phyloP scores from a whole-genome alignment of 2,113 vertebrate species.

The Lasiurus cinereus region DNA sequence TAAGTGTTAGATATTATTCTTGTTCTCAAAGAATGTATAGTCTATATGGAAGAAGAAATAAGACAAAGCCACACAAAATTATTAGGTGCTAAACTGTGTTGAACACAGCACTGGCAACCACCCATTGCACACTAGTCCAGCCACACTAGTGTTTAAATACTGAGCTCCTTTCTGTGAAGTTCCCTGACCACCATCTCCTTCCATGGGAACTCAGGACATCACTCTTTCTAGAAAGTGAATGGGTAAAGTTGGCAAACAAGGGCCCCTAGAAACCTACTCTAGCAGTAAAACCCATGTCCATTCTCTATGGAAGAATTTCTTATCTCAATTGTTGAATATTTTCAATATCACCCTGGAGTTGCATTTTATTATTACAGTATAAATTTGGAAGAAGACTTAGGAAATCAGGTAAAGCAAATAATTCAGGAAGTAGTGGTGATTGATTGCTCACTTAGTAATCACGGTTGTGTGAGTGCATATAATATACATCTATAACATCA shows the following conservation, averaged over 20 bases:
- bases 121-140: neutral
- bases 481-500: neutral
- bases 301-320: neutral
- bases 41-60: neutral
- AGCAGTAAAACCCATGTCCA: neutral
- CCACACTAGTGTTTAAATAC: neutral
- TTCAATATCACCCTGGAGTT: neutral
- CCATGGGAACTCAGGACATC: neutral
- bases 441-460: constrained; percentile 41
- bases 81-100: neutral
- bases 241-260: neutral
- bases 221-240: neutral
- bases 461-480: neutral
- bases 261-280: neutral
- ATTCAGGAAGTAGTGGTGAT: neutral
- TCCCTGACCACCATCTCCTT: neutral
- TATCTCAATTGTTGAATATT: neutral
- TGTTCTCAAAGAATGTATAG: constrained; percentile 36
- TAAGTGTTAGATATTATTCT: neutral
- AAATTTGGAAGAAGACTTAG: neutral
- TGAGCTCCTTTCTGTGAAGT: neutral
- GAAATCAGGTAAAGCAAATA: constrained; percentile 20
- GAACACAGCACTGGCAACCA: neutral
- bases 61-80: neutral
- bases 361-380: neutral